phyloP scores from a whole-genome alignment of 2,797 vertebrate species.

The Xiphorhynchus erythropygius region DNA sequence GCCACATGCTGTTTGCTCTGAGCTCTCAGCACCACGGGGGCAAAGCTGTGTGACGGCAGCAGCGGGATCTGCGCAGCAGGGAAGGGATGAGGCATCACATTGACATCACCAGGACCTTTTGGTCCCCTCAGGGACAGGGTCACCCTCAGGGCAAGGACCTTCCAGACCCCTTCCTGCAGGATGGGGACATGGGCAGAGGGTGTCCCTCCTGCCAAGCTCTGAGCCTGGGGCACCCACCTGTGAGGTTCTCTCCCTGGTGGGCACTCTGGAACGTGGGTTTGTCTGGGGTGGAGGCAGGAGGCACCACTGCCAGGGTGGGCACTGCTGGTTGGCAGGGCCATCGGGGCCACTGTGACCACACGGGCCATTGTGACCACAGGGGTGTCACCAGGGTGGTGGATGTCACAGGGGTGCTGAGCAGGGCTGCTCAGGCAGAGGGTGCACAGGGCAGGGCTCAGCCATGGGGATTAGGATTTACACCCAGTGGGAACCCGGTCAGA shows the following conservation, averaged over 20 bases:
- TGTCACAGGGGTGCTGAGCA: background rate
- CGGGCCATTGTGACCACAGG: background rate
- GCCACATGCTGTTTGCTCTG: accelerated
- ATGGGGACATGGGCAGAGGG: accelerated
- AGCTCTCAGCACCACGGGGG: accelerated
- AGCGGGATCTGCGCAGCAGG: accelerated
- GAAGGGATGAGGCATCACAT: background rate
- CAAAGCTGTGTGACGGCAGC: accelerated
- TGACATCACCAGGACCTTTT: accelerated
- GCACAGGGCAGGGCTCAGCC: background rate
- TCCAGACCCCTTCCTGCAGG: background rate
- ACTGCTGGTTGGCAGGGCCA: accelerated
- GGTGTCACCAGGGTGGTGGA: background rate
- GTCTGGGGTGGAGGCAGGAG: background rate
- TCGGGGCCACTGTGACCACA: background rate
- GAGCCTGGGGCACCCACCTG: background rate
- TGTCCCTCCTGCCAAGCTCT: background rate
- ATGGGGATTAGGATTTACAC: accelerated
- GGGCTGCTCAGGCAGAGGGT: background rate
- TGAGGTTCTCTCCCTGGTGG: accelerated
- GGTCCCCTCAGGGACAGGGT: background rate
- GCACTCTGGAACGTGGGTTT: accelerated
- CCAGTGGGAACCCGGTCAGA: accelerated
- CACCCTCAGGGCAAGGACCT: background rate
- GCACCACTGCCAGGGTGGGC: accelerated